Evolutionary conservation across 2,888 invertebrate species (phyloP).

Genomic region (Sturmia bella): DNA sequence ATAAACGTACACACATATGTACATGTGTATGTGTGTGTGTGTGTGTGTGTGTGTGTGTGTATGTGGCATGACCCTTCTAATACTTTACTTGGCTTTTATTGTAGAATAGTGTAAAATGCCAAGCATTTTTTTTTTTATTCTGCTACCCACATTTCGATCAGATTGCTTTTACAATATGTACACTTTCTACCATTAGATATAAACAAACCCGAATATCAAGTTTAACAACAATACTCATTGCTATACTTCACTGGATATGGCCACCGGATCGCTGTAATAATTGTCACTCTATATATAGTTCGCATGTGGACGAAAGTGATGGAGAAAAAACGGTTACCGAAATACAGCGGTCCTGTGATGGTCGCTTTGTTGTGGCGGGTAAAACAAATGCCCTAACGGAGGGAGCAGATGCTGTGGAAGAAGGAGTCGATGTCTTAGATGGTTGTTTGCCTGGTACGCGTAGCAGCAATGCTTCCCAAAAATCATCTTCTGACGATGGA

Average conservation of each 20-base stretch:
- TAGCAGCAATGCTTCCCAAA: conserved; percentile 84
- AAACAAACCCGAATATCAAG: conserved; percentile 97
- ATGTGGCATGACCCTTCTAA: too few relatives aligned
- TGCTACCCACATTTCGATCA: not conserved
- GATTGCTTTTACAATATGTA: conserved; percentile 6
- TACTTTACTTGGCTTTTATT: too few relatives aligned
- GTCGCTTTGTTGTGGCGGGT: conserved; percentile 86
- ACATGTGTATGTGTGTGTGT: not conserved
- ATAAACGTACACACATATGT: too few relatives aligned
- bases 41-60: not conserved
- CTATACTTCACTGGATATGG: conserved; percentile 89
- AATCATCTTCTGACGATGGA: conserved; percentile 90
- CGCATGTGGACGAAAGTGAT: conserved; percentile 79
- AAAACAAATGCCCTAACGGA: conserved; percentile 76
- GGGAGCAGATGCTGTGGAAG: conserved; percentile 52
- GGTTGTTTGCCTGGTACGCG: conserved; percentile 80
- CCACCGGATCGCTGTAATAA: conserved; percentile 87
- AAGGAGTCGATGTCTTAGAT: conserved; percentile 71
- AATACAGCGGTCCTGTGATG: conserved; percentile 89
- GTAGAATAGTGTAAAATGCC: too few relatives aligned
- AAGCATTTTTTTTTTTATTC: conserved; percentile 14
- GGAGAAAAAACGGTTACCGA: conserved; percentile 84
- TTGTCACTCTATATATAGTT: conserved; percentile 82
- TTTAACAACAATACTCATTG: conserved; percentile 87
- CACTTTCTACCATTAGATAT: conserved; percentile 84